Percentiles rank a stretch among this genome's conserved stretches.
These are phyloP conservation scores for Stegostoma tigrinum DNA, from an alignment of 2,113 vertebrate genomes.

Conservation along the genomic window DNA sequence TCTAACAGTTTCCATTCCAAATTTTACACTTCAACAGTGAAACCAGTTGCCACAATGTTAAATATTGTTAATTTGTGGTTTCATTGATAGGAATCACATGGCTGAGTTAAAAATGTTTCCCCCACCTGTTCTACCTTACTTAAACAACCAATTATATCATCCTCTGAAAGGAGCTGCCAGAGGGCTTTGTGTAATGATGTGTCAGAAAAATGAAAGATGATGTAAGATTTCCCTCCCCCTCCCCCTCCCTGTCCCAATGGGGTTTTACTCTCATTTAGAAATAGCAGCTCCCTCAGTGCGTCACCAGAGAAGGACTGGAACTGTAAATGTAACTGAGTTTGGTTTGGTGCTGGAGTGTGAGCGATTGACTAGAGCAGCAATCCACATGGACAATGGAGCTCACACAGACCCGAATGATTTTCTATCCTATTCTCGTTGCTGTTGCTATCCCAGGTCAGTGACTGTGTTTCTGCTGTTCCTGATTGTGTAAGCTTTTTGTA, in stretches of 20 bases:
- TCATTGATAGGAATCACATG: background rate
- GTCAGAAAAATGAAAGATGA: background rate
- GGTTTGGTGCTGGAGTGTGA: background rate
- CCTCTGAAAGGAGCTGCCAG: background rate
- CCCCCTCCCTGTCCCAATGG: background rate
- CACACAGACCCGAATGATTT: background rate
- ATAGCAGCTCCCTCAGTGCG: background rate
- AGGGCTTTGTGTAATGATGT: background rate
- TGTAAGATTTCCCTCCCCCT: background rate
- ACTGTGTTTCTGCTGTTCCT: background rate
- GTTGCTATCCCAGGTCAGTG: background rate
- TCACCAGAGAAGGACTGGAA: background rate
- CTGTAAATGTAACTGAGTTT: background rate
- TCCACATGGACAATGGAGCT: background rate
- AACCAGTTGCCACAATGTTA: background rate
- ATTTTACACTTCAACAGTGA: background rate
- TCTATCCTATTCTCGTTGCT: background rate
- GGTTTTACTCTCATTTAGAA: background rate
- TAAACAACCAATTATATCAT: background rate
- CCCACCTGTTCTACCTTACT: background rate
- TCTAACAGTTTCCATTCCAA: background rate
- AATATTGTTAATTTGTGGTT: background rate
- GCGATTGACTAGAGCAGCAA: background rate
- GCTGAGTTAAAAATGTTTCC: background rate
- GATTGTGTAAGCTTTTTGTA: background rate